phyloP scores from a whole-genome alignment of 2,113 vertebrate genomes.

The Equus quagga region DNA sequence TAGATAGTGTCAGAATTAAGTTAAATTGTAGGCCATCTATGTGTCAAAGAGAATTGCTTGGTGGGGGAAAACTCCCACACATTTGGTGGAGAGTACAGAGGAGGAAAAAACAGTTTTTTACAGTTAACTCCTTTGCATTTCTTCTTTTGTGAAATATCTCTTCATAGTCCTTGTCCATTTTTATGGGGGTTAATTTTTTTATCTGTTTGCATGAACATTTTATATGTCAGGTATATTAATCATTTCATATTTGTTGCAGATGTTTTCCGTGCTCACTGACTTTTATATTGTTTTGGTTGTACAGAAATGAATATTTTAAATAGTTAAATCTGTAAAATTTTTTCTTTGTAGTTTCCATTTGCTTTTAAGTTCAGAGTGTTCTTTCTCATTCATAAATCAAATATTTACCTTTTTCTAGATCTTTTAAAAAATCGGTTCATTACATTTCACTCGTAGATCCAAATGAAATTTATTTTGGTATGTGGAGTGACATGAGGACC shows the following conservation, averaged over 20 bases:
- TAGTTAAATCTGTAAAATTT: neutral
- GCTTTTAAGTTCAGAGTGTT: neutral
- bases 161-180: neutral
- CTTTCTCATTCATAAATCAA: constrained; percentile 27
- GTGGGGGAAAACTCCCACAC: neutral
- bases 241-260: neutral
- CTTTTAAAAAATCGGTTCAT: neutral
- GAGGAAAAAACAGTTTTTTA: neutral
- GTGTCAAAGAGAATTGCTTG: neutral
- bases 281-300: neutral
- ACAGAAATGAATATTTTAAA: neutral
- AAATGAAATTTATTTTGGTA: neutral
- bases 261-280: neutral
- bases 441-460: neutral
- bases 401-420: neutral
- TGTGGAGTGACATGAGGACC: neutral
- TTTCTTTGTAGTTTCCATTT: constrained; percentile 16
- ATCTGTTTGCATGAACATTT: neutral
- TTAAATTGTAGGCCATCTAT: neutral
- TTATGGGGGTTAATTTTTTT: neutral
- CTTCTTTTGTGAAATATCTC: neutral
- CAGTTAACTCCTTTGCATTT: neutral
- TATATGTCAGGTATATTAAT: neutral
- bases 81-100: neutral
- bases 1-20: neutral